Conservation (phyloP, 2,888 invertebrate genomes). For the Anodontia alba region DNA sequence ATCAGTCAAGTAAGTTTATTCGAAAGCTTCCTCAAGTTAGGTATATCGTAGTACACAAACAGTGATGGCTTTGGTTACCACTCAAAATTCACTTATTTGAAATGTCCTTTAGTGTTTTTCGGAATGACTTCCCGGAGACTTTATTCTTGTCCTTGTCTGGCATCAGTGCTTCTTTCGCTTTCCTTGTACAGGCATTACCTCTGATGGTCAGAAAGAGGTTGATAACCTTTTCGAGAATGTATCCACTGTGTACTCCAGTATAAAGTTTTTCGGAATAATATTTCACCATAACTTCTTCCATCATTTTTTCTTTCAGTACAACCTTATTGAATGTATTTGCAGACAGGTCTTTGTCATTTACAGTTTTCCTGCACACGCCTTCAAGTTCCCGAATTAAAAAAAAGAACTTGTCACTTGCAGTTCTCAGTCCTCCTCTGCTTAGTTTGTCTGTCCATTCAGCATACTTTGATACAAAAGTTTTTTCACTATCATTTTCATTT, state of each 20-base stretch:
- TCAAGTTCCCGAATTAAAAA: constrained; percentile 23
- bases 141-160: background rate
- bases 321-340: background rate
- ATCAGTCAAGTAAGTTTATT: too few relatives aligned
- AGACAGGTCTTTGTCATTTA: background rate
- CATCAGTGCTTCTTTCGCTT: background rate
- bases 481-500: background rate
- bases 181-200: background rate
- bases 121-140: background rate
- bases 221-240: background rate
- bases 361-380: background rate
- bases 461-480: background rate
- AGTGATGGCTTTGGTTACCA: too few relatives aligned
- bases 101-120: background rate
- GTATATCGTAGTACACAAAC: too few relatives aligned
- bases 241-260: background rate
- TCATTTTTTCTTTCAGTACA: constrained; percentile 12
- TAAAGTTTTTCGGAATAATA: background rate
- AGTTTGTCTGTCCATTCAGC: constrained; percentile 10
- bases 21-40: too few relatives aligned
- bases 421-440: constrained; percentile 20
- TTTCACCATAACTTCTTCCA: constrained; percentile 28
- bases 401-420: constrained; percentile 19
- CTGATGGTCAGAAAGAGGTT: background rate
- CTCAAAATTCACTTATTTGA: too few relatives aligned